These are phyloP conservation scores for Limenitis camilla DNA, from an alignment of 2,888 invertebrate genomes.

Conservation along the genomic window DNA sequence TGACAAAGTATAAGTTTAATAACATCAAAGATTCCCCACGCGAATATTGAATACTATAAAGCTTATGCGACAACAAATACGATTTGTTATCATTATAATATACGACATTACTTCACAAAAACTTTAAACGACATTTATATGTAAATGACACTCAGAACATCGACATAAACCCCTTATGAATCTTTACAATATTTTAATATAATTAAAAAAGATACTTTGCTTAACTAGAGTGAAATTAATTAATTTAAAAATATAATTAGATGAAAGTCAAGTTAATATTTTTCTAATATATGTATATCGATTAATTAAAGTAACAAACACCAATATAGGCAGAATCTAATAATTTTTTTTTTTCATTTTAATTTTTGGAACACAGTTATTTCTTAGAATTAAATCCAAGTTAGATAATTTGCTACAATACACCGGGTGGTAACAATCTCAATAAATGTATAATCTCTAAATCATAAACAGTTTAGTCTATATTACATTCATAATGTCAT, in stretches of 20 bases:
- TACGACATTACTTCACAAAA: conserved; percentile 46
- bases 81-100: conserved; percentile 34
- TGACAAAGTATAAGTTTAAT: conserved; percentile 27
- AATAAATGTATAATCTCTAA: conserved; percentile 62
- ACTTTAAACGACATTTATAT: conserved; percentile 49
- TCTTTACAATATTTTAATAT: conserved; percentile 46
- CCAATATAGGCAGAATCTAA: conserved; percentile 46
- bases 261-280: conserved; percentile 55
- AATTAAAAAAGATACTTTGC: conserved; percentile 51
- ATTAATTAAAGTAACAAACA: conserved; percentile 55
- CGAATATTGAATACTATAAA: conserved; percentile 43
- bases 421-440: conserved; percentile 72
- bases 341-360: conserved; percentile 41
- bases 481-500: conserved; percentile 57
- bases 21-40: conserved; percentile 28
- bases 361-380: conserved; percentile 44
- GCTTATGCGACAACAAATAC: conserved; percentile 48
- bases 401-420: conserved; percentile 48
- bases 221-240: conserved; percentile 56
- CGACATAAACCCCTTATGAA: conserved; percentile 52
- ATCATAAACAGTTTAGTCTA: conserved; percentile 66
- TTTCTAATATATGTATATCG: conserved; percentile 54
- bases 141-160: conserved; percentile 58
- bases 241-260: conserved; percentile 51
- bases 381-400: conserved; percentile 40